These are phyloP conservation scores for Eledone cirrhosa DNA, from an alignment of 2,888 invertebrate species.

Conservation along the genomic window DNA sequence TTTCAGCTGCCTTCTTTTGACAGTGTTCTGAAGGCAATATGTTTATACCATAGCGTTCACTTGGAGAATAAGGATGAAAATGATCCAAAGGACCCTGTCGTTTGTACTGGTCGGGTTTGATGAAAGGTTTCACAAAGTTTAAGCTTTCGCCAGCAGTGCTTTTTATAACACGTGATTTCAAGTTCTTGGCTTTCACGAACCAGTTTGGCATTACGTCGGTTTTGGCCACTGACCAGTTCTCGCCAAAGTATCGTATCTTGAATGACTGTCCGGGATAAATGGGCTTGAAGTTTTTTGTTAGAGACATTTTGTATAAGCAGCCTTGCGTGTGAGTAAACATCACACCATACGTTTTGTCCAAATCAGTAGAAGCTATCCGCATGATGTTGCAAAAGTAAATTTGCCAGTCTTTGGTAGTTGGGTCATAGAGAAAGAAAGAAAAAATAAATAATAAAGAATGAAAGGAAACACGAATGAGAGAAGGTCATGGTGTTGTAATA, in stretches of 20 bases:
- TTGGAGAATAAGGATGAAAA: slow-evolving; percentile 1
- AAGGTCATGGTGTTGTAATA: too few relatives aligned
- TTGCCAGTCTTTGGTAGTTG: slow-evolving; percentile 42
- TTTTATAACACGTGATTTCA: slow-evolving; percentile 38
- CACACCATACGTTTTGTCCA: slow-evolving; percentile 37
- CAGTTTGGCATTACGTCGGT: slow-evolving; percentile 51
- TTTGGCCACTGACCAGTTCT: slow-evolving; percentile 39
- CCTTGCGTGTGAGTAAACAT: slow-evolving; percentile 44
- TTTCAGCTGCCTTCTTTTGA: too few relatives aligned
- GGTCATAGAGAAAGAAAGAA: not conserved
- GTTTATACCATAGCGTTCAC: slow-evolving; percentile 35
- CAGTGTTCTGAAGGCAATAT: not conserved
- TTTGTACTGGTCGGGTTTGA: slow-evolving; percentile 42
- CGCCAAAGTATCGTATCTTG: slow-evolving; percentile 36
- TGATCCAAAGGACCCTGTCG: slow-evolving; percentile 25
- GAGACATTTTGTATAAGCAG: slow-evolving; percentile 42
- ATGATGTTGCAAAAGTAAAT: slow-evolving; percentile 43
- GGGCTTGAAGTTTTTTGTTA: slow-evolving; percentile 33
- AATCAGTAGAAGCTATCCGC: slow-evolving; percentile 36
- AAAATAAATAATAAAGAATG: not conserved
- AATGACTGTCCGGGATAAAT: slow-evolving; percentile 36
- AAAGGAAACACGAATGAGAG: not conserved
- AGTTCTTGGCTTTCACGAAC: slow-evolving; percentile 42
- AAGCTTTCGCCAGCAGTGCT: slow-evolving; percentile 46
- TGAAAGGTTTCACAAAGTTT: slow-evolving; percentile 42